Base-by-base conservation (phyloP, 2,888 invertebrate species). In the Geophilus truncorum region DNA sequence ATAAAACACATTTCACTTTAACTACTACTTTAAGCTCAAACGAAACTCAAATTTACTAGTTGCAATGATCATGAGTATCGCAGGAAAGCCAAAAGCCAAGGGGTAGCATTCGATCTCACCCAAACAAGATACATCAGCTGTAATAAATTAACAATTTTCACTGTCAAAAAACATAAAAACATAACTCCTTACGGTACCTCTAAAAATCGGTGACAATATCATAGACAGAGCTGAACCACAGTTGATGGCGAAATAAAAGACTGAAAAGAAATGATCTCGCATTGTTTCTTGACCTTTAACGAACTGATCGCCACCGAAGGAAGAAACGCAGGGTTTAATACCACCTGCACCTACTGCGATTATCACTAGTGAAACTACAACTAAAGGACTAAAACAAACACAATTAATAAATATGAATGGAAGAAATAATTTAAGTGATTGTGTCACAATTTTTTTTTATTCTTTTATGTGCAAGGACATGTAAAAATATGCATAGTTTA, bases 31-130 rank as follows among this genome's bases (percentile, higher is more conserved):
- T 4, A n/a, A 45, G 12, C 3, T 45, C 18, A n/a, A 45, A 45
- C 12, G 18, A 45, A 18, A 9, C 45, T n/a, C 3, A 12, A 45
- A 45, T 83, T 85, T 85, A 89, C 89, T 82, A n/a, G 89, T 83
- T 2, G 90, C 87, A 28, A 88, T 81, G 25, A 89, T 82, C 90
- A 90, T 90, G 0, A 90, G 85, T 21, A 86, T 51, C 0, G 90
- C 89, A 6, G 90, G 90, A 75, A 90, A 86, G 70, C 90, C 90
- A 85, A 90, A 90, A 0, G 90, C 90, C 76, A 86, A 85, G 83
- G 86, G 89, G 86, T 85, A 90, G 82, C 87, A 90, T 82, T 85
- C 88, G 85, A 84, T 88, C 86, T 85, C 81, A 21, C 83, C 84
- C 80, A 85, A 84, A 82, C 86, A 86, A 6, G 82, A 78, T 12